These are phyloP conservation scores for Byasa hedistus DNA, from an alignment of 2,888 invertebrate species.

Conservation along the genomic window DNA sequence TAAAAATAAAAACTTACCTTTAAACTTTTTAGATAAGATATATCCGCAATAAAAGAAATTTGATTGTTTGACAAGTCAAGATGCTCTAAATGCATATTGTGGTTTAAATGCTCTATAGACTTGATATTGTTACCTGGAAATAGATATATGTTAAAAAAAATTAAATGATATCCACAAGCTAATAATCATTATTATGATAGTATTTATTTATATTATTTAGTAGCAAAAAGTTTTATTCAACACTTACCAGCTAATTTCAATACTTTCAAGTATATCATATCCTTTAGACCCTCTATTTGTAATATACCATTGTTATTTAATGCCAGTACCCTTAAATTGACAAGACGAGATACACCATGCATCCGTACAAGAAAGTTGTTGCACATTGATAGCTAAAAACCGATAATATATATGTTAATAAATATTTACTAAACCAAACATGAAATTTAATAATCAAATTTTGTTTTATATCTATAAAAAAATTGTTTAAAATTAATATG, in stretches of 20 bases:
- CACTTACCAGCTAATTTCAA: conserved; percentile 84
- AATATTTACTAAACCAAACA: not conserved
- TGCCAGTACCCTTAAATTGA: conserved; percentile 88
- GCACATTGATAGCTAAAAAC: conserved; percentile 88
- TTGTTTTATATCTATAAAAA: no score
- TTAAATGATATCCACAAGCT: no score
- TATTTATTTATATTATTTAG: no score
- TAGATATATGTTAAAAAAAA: not conserved
- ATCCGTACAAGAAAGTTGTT: conserved; percentile 92
- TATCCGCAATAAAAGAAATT: conserved; percentile 90
- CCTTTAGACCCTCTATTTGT: conserved; percentile 93
- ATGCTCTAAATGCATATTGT: conserved; percentile 89
- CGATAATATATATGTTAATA: conserved; percentile 4
- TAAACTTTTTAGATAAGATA: conserved; percentile 88
- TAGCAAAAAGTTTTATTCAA: not conserved
- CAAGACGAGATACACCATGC: conserved; percentile 91
- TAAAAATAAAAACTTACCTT: conserved; percentile 81
- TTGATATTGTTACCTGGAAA: conserved; percentile 92
- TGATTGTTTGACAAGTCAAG: conserved; percentile 94
- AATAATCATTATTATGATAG: no score
- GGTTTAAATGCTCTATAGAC: conserved; percentile 93
- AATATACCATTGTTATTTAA: conserved; percentile 93
- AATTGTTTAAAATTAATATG: not conserved
- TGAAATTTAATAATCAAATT: no score
- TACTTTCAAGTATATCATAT: conserved; percentile 88